Base-by-base conservation (phyloP, 2,797 vertebrate species). In the Macropus fuliginosus region DNA sequence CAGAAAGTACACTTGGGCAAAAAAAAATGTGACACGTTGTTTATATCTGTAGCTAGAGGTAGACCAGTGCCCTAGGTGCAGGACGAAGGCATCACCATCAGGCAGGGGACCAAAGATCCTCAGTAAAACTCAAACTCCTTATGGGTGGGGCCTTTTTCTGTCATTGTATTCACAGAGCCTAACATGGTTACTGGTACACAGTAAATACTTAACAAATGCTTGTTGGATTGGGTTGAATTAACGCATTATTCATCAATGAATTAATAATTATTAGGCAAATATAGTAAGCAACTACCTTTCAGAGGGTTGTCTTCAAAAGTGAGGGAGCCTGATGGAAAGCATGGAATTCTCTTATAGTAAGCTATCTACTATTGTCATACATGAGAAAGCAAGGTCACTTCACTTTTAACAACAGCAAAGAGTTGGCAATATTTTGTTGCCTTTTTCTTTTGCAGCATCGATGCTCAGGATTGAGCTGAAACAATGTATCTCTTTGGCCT, bases 191-290 rank as follows among this genome's bases (percentile, higher is more conserved):
- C 59, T 96, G 56, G 91, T 91, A 91, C 91, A 92, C 18, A 94
- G 87, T 95, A 66, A 34, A 91, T 27, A 92, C 94, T 96, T 95
- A 81, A 92, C 95, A 97, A 94, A 56, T 97, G 96, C 95, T 94
- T 94, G 56, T 94, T 81, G 54, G 18, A 91, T 74, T 93, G 66
- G 31, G 0, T 92, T 90, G 91, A 91, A 91, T 59, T 55, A 91
- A 57, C 5, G 50, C 55, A 94, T 95, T 95, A 40, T 56, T 94
- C 62, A 94, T 18, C 56, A 93, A 94, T 93, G 93, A 74, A 96
- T 93, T 29, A 50, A 81, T 87, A 94, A 94, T 89, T 95, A 95
- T 95, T 56, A 81, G 95, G 40, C 74, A 59, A 59, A 92, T 50
- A 97, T 57, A 93, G 54, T 93, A 93, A 96, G 95, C 92, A 95